Evolutionary conservation across 2,797 vertebrate species (phyloP).

Genomic region (Hapalemur alaotrensis): DNA sequence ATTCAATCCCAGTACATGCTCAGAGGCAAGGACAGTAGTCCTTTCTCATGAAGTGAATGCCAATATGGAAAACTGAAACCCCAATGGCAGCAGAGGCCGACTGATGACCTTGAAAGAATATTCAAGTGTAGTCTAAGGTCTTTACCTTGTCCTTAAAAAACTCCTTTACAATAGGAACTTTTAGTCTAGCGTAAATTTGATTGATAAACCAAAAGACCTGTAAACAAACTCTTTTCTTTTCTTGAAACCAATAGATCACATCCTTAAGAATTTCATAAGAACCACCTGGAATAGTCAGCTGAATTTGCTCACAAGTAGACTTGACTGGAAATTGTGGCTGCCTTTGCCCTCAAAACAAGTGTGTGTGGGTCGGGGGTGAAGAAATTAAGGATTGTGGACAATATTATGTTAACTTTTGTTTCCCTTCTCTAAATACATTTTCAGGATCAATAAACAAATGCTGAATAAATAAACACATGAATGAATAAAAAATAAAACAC

Average conservation of each 20-base stretch:
- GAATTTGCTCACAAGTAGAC: background rate
- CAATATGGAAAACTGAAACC: background rate
- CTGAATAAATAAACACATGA: background rate
- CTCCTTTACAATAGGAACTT: background rate
- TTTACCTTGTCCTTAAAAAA: background rate
- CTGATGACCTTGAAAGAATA: background rate
- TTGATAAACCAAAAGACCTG: background rate
- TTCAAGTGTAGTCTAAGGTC: background rate
- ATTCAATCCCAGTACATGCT: background rate
- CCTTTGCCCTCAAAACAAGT: background rate
- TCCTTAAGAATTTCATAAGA: background rate
- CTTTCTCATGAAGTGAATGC: background rate
- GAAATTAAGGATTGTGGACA: background rate
- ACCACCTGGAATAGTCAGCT: background rate
- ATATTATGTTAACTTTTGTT: background rate
- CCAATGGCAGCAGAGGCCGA: fast-evolving
- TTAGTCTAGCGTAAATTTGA: background rate
- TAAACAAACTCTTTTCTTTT: background rate
- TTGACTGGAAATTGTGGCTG: background rate
- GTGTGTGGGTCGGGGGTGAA: no score
- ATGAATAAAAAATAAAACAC: slow-evolving; percentile 3
- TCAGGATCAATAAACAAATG: background rate
- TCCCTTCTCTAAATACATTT: background rate
- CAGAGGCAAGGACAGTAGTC: background rate
- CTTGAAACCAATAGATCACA: background rate